Percentiles rank a stretch among this genome's conserved stretches.
phyloP scores from a whole-genome alignment of 2,797 vertebrate species.

The Sphaeramia orbicularis region DNA sequence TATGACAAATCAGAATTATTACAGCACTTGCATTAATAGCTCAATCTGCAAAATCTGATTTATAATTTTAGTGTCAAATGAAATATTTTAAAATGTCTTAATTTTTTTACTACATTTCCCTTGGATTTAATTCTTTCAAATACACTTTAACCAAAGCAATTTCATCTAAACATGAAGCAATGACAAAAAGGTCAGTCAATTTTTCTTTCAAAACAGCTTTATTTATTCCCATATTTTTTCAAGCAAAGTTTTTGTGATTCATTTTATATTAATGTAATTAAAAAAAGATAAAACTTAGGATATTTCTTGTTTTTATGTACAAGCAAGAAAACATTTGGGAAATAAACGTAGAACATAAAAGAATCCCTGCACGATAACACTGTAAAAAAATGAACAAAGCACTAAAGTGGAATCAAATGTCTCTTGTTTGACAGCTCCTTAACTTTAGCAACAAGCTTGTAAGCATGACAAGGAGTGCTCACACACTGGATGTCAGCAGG shows the following conservation, averaged over 20 bases:
- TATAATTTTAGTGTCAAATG: too few relatives aligned
- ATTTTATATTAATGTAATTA: conserved; percentile 79
- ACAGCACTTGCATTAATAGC: too few relatives aligned
- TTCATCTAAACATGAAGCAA: neutral
- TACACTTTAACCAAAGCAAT: too few relatives aligned
- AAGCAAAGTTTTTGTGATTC: conserved; percentile 63
- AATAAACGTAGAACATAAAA: conserved; percentile 58
- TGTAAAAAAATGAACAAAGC: conserved; percentile 58
- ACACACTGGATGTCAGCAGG: conserved; percentile 36
- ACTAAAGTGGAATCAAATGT: conserved; percentile 47
- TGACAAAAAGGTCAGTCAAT: neutral
- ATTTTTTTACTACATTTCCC: too few relatives aligned
- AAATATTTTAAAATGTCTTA: too few relatives aligned
- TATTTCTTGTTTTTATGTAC: conserved; percentile 74
- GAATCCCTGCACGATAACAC: conserved; percentile 74
- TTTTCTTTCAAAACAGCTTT: conserved; percentile 79
- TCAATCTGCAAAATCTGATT: too few relatives aligned
- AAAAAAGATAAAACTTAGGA: conserved; percentile 83
- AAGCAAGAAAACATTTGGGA: conserved; percentile 69
- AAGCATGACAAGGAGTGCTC: conserved; percentile 5
- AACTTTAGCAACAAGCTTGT: conserved; percentile 27
- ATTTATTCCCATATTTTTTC: conserved; percentile 75
- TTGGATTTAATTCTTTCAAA: too few relatives aligned
- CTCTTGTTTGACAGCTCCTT: conserved; percentile 38
- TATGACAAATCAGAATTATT: too few relatives aligned